Evolutionary conservation across 1,140 invertebrate genomes (phyloP).

Genomic region (Drosophila parvula): DNA sequence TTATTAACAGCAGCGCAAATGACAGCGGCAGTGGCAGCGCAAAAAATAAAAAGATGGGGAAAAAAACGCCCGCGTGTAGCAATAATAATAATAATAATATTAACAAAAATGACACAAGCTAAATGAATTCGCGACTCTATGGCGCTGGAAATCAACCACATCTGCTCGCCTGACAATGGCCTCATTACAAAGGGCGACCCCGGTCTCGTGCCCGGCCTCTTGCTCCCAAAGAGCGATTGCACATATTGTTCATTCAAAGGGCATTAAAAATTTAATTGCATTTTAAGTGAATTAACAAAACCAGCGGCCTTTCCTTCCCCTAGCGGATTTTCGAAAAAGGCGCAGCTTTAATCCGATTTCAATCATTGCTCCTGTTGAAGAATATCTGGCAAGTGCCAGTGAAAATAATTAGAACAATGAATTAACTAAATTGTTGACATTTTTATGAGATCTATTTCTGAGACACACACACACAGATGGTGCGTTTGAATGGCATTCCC

Average conservation of each 20-base stretch:
- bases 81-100: slow-evolving; percentile 55
- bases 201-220: neutral
- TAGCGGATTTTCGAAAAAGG: neutral
- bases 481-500: neutral
- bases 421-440: neutral
- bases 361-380: neutral
- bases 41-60: neutral
- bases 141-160: slow-evolving; percentile 35
- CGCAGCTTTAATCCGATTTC: slow-evolving; percentile 30
- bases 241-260: slow-evolving; percentile 41
- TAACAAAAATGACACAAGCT: slow-evolving; percentile 43
- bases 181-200: slow-evolving; percentile 41
- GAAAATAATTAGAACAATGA: neutral
- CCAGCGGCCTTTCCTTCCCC: neutral
- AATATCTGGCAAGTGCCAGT: no score
- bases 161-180: slow-evolving; percentile 39
- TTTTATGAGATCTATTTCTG: neutral
- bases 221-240: neutral
- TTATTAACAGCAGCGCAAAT: slow-evolving; percentile 48
- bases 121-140: slow-evolving; percentile 27
- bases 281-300: slow-evolving; percentile 43
- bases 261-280: slow-evolving; percentile 46
- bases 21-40: slow-evolving; percentile 5
- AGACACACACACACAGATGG: neutral
- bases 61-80: neutral